Conservation (phyloP, 2,113 vertebrate species). For the Sciurus niger region DNA sequence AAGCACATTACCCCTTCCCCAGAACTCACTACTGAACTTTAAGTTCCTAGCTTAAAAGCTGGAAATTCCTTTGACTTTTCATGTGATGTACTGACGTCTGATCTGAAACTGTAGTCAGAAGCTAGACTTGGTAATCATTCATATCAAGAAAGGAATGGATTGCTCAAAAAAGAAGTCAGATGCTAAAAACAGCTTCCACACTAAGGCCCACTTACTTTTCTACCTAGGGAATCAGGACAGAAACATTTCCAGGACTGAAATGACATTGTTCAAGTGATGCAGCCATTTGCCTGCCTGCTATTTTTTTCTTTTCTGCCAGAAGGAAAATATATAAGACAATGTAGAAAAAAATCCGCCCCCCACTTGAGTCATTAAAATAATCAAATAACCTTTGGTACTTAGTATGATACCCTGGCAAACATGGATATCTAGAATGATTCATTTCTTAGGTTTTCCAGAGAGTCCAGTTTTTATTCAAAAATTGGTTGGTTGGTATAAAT, state of each 20-base stretch:
- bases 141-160: slow-evolving; percentile 48
- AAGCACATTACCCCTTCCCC: background rate
- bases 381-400: slow-evolving; percentile 18
- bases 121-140: slow-evolving; percentile 30
- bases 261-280: slow-evolving; percentile 46
- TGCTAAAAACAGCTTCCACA: slow-evolving; percentile 38
- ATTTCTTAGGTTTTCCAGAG: slow-evolving; percentile 34
- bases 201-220: slow-evolving; percentile 26
- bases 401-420: background rate
- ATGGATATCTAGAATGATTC: background rate
- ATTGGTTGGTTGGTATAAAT: background rate
- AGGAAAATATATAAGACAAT: slow-evolving; percentile 45
- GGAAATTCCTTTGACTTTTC: slow-evolving; percentile 49
- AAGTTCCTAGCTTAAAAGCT: slow-evolving; percentile 25
- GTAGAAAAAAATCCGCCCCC: slow-evolving; percentile 5
- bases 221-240: slow-evolving; percentile 53
- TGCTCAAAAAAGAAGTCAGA: slow-evolving; percentile 63
- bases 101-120: slow-evolving; percentile 52
- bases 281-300: slow-evolving; percentile 15
- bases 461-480: slow-evolving; percentile 21
- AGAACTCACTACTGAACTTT: slow-evolving; percentile 30
- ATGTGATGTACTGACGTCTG: slow-evolving; percentile 8
- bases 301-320: slow-evolving; percentile 56
- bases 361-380: slow-evolving; percentile 37
- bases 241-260: slow-evolving; percentile 59